Percentiles rank a stretch among this genome's conserved stretches.
These are phyloP conservation scores for Lathronympha strigana DNA, from an alignment of 2,888 invertebrate species.

Conservation along the genomic window DNA sequence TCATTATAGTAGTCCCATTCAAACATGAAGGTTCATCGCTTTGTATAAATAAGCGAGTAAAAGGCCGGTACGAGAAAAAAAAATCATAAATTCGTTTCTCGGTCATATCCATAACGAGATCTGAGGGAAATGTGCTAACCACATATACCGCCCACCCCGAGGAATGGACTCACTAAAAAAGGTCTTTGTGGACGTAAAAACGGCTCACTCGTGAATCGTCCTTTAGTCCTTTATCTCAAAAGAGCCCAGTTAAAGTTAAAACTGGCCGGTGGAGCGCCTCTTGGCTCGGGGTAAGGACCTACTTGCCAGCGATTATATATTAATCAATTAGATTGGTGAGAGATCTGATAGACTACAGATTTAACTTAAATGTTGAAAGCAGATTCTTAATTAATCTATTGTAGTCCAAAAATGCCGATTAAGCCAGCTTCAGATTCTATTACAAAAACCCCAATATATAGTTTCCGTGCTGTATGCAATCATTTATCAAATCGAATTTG, in stretches of 20 bases:
- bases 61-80: conserved; percentile 44
- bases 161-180: conserved; percentile 62
- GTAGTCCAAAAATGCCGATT: too few species aligned
- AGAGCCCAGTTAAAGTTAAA: conserved; percentile 56
- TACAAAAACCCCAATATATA: too few species aligned
- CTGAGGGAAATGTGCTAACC: conserved; percentile 62
- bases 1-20: conserved; percentile 39
- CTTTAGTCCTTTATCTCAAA: conserved; percentile 60
- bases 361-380: too few species aligned
- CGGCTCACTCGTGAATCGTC: conserved; percentile 57
- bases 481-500: too few species aligned
- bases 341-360: too few species aligned
- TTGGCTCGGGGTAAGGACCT: conserved; percentile 31
- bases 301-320: not conserved
- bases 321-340: too few species aligned
- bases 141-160: conserved; percentile 60
- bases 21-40: conserved; percentile 41
- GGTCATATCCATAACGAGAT: conserved; percentile 55
- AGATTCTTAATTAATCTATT: too few species aligned
- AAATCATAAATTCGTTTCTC: conserved; percentile 60
- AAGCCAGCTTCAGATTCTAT: too few species aligned
- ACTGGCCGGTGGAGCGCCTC: conserved; percentile 46
- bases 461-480: too few species aligned
- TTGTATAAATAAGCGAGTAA: conserved; percentile 42
- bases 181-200: conserved; percentile 63